These are phyloP conservation scores for Dendropsophus ebraccatus DNA, from an alignment of 2,113 vertebrate genomes.

Conservation along the genomic window DNA sequence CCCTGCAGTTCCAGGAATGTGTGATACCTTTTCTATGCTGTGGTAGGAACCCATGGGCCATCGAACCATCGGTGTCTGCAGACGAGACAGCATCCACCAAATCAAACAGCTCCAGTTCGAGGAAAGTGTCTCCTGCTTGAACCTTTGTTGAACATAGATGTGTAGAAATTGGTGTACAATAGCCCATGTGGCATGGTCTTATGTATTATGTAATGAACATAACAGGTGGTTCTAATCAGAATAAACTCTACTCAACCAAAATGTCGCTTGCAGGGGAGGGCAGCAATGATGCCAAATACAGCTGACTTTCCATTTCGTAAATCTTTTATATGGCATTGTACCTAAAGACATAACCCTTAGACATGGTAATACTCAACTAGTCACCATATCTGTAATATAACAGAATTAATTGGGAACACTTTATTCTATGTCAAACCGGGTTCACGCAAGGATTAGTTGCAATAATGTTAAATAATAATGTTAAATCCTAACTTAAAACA, in stretches of 20 bases:
- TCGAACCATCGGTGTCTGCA: conserved; percentile 59
- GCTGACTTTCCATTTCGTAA: too few species aligned
- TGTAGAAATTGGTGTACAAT: neutral
- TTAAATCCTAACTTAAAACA: neutral
- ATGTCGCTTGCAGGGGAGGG: neutral
- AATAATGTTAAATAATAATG: too few species aligned
- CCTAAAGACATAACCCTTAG: too few species aligned
- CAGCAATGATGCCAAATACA: neutral
- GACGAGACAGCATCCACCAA: conserved; percentile 40
- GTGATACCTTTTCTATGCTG: conserved; percentile 66
- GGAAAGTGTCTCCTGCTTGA: conserved; percentile 53
- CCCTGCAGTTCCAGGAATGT: conserved; percentile 65
- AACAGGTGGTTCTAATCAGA: neutral
- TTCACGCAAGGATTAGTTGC: neutral
- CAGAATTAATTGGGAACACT: neutral
- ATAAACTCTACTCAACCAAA: neutral
- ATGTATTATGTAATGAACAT: neutral
- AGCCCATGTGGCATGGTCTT: neutral
- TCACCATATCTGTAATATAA: too few species aligned
- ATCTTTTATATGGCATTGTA: too few species aligned
- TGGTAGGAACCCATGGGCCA: conserved; percentile 57
- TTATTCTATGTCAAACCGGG: neutral
- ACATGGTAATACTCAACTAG: too few species aligned
- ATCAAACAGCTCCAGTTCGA: conserved; percentile 38
- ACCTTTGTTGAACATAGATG: neutral